Base-by-base conservation (phyloP, 2,888 invertebrate species). In the Cantharis nigra region DNA sequence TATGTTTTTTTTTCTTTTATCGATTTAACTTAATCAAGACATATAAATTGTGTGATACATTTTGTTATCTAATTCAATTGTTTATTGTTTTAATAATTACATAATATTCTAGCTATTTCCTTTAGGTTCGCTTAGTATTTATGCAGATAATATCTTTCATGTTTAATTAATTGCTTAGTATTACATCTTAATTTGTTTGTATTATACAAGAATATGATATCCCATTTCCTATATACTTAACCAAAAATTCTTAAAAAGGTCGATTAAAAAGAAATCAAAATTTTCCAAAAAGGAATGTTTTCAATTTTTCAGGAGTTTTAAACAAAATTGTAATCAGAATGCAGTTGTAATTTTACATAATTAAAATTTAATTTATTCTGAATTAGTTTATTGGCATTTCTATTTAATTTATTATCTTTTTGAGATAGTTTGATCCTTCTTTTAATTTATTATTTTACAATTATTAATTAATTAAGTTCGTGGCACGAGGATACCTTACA, bases 1-100 rank as follows among this genome's bases (percentile, higher is more conserved):
- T 78, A 78, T 78, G 72, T 75, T 49, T 49, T 49, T 23, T 49
- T n/a, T 49, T 5, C 49, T 49, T 49, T 49, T 49, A 49, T 49
- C 49, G 49, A 49, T 49, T 49, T 49, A n/a, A 49, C 49, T 49
- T 49, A 49, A 49, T 49, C 49, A 49, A 49, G 49, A 49, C 49
- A 49, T 49, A 49, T 49, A 49, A 49, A 49, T 49, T 49, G 49
- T 49, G 49, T 9, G 49, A 49, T 49, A 49, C 49, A 49, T 49
- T 49, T 49, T 49, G 7, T 49, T 49, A 49, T 49, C 49, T 49
- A 49, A 49, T 49, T 49, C 49, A 49, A 49, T 49, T 49, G 49
- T 49, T 49, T 49, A 49, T 49, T 49, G 49, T 49, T 49, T 49
- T 49, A 49, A 49, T 49, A 49, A 49, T 49, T 49, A 49, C n/a